Conservation (phyloP, 2,888 invertebrate genomes). For the Melipona bicolor region DNA sequence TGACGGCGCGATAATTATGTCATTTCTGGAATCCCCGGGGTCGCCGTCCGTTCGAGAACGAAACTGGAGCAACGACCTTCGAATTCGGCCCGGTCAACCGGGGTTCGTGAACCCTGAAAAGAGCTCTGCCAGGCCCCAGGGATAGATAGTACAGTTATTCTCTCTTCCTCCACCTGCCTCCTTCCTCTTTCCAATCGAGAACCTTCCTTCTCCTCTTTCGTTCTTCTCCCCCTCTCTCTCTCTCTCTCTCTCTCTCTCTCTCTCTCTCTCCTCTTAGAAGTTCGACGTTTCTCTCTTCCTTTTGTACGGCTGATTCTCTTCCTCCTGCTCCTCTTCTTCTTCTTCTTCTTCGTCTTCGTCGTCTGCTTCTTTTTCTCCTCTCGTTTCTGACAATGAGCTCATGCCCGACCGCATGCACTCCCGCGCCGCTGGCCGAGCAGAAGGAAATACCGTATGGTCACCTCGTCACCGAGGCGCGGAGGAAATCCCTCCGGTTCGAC, state of each 20-base stretch:
- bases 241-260: constrained; percentile 40
- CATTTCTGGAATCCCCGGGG: constrained; percentile 39
- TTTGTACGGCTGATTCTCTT: background rate
- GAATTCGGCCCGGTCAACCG: constrained; percentile 67
- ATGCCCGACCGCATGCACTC: constrained; percentile 60
- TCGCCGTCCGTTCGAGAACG: constrained; percentile 27
- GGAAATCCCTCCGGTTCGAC: constrained; percentile 68
- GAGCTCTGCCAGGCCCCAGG: constrained; percentile 64
- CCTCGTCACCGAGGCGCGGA: constrained; percentile 69
- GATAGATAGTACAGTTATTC: constrained; percentile 77
- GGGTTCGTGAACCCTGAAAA: constrained; percentile 76
- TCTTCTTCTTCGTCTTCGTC: background rate
- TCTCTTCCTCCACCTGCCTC: constrained; percentile 61
- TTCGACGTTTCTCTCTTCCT: background rate
- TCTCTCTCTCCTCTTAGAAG: constrained; percentile 14
- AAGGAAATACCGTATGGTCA: constrained; percentile 77
- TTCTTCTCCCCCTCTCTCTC: constrained; percentile 8
- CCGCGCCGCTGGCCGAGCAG: constrained; percentile 61
- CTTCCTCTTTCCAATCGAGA: constrained; percentile 48
- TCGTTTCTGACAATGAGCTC: constrained; percentile 60
- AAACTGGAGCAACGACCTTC: constrained; percentile 78
- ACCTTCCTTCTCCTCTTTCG: constrained; percentile 39
- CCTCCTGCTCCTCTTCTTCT: background rate
- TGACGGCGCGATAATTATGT: constrained; percentile 40
- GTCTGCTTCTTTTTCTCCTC: background rate